Conservation (phyloP, 1,140 invertebrate genomes). For the Streblospio benedicti region DNA sequence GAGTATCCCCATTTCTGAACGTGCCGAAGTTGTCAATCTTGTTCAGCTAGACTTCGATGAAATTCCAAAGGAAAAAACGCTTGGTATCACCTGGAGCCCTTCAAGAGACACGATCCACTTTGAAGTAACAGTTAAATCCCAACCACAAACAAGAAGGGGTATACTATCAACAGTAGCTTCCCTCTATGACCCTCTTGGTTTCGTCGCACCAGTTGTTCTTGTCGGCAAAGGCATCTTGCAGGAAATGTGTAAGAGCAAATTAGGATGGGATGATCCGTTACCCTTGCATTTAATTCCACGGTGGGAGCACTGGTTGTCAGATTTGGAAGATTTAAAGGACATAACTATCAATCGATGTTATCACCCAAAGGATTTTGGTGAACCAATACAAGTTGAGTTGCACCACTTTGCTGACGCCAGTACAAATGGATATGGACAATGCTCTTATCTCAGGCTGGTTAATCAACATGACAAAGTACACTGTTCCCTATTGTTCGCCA, state of each 20-base stretch:
- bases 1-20: not conserved
- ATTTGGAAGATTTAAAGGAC: not conserved
- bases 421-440: not conserved
- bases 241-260: constrained; percentile 13
- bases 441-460: not conserved
- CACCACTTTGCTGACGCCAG: not conserved
- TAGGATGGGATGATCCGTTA: constrained; percentile 20
- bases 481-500: not conserved
- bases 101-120: constrained; percentile 2
- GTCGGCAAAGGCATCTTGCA: constrained; percentile 10
- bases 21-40: not conserved
- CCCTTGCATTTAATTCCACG: not conserved
- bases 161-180: constrained; percentile 7
- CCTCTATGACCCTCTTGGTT: constrained; percentile 26
- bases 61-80: constrained; percentile 4
- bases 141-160: constrained; percentile 7
- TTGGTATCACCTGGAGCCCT: constrained; percentile 5
- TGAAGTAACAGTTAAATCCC: not conserved
- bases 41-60: not conserved
- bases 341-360: no score
- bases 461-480: not conserved
- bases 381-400: no score
- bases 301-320: constrained; percentile 18
- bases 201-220: constrained; percentile 9
- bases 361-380: no score